Percentiles rank a stretch among this genome's conserved stretches.
These are phyloP conservation scores for Pinna nobilis DNA, from an alignment of 1,140 invertebrate genomes.

Conservation along the genomic window DNA sequence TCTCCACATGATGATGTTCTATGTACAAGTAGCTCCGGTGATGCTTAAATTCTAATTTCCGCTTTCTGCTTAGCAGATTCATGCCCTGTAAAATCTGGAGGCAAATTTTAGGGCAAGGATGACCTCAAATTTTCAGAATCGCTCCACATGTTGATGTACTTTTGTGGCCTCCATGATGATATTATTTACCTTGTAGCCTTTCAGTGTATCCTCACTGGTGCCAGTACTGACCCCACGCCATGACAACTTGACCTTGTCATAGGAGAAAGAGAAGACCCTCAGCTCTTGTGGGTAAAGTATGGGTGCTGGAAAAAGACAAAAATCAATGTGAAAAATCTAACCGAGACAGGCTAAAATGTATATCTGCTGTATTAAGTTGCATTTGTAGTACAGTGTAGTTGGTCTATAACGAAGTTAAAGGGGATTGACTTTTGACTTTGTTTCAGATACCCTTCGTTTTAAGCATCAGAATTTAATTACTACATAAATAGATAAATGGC, in stretches of 20 bases:
- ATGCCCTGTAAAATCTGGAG: no score
- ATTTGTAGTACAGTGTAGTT: no score
- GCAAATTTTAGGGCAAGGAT: no score
- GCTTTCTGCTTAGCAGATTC: neutral
- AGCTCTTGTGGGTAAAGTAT: constrained; percentile 54
- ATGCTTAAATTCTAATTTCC: neutral
- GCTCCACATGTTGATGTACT: no score
- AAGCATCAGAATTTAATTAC: no score
- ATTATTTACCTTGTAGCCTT: constrained; percentile 53
- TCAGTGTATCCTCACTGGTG: constrained; percentile 45
- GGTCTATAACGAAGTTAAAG: no score
- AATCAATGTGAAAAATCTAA: neutral
- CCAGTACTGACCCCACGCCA: constrained; percentile 56
- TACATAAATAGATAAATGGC: no score
- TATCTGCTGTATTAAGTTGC: neutral
- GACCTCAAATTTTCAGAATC: neutral
- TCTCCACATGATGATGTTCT: no score
- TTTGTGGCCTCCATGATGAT: neutral
- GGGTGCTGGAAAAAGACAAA: constrained; percentile 42
- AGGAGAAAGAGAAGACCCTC: constrained; percentile 40
- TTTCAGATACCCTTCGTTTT: no score
- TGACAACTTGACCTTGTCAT: constrained; percentile 39
- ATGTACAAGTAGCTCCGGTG: no score
- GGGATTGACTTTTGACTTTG: no score
- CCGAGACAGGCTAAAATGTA: neutral